Evolutionary conservation across 2,113 vertebrate genomes (phyloP), one percentile per base, ranked within the genome.

Genomic region (Pholis gunnellus): DNA sequence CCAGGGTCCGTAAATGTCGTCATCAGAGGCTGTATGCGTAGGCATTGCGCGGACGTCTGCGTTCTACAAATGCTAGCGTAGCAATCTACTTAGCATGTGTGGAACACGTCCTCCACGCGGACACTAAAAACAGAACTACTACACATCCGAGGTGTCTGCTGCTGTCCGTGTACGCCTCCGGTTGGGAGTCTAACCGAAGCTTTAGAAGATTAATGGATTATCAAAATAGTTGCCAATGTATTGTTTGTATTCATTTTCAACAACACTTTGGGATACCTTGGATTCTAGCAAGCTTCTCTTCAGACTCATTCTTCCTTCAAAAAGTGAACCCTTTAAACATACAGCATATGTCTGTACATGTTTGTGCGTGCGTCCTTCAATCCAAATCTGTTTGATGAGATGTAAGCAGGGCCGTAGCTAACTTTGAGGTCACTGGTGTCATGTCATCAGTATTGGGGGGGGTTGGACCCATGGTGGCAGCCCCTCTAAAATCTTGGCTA

Each of bases 261-360:
- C 36, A 36, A 29, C 29, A 29, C 36, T 36, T 36, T 7, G n/a
- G 40, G 29, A 69, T n/a, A 69, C 9, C 14, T 68, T 48, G 25
- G 31, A 29, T 68, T 48, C 27, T 20, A 36, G 54, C 54, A 73
- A 60, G 52, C 38, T 27, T 42, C 69, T 14, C 13, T n/a, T 17
- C 18, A 60, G 13, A 44, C 14, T 46, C 42, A 67, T 18, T 29
- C 9, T 14, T 11, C n/a, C 34, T 46, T 44, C 36, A 15, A 46
- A 74, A 48, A 63, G 22, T 67, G 27, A 44, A 67, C 40, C 40
- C 40, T 67, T 46, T 67, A 67, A 46, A 46, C 5, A 46, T 67
- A 67, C 64, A 27, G 42, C 3, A 44, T 17, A 67, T 67, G 40
- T 44, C 9, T 72, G 11, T 7, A 44, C 17, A 67, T 67, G 40